A percentile compares a stretch with the other conserved stretches of the same genome.
These are phyloP conservation scores for Argyresthia albistria DNA, from an alignment of 2,888 invertebrate genomes.

Conservation along the genomic window DNA sequence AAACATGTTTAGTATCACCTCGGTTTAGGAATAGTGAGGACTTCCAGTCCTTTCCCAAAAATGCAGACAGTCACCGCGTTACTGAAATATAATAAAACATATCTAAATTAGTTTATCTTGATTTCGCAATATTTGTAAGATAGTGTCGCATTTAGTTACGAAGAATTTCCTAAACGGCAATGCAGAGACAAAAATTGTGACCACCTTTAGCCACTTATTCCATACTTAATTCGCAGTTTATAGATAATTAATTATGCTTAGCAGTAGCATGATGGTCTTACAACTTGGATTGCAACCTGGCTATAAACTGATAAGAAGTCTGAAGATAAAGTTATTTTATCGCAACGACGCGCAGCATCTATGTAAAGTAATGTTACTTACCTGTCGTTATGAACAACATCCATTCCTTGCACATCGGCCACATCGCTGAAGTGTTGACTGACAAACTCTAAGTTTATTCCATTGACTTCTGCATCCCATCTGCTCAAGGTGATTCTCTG, in stretches of 20 bases:
- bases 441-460: constrained; percentile 42
- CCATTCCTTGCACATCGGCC: constrained; percentile 79
- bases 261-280: too few species aligned
- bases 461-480: constrained; percentile 33
- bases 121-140: too few species aligned
- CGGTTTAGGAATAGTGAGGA: constrained; percentile 18
- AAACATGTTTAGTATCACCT: background rate
- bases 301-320: too few species aligned
- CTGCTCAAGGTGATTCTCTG: constrained; percentile 72
- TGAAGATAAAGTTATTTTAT: too few species aligned
- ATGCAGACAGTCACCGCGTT: constrained; percentile 29
- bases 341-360: background rate
- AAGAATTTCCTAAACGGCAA: too few species aligned
- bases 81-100: constrained; percentile 22
- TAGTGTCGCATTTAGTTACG: too few species aligned
- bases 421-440: constrained; percentile 67
- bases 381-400: constrained; percentile 29
- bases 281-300: too few species aligned
- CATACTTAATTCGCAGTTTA: too few species aligned
- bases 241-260: too few species aligned
- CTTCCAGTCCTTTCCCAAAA: constrained; percentile 44
- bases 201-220: too few species aligned
- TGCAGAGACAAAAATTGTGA: too few species aligned
- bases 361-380: constrained; percentile 15
- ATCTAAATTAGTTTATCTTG: too few species aligned